Evolutionary conservation across 2,797 vertebrate genomes (phyloP).

Genomic region (Trachops cirrhosus): DNA sequence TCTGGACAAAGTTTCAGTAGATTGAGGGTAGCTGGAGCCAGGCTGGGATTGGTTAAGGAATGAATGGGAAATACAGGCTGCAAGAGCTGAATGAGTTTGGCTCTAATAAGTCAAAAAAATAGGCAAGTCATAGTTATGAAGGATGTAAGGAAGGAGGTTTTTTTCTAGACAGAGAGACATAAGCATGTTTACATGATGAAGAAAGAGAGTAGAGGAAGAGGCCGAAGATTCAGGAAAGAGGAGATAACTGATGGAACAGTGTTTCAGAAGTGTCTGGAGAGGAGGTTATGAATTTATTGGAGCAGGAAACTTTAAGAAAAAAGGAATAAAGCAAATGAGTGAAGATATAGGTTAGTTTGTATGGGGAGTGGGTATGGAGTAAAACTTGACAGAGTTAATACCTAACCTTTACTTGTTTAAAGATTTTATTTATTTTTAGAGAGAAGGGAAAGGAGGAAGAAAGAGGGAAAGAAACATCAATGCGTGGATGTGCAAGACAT

Average conservation of each 20-base stretch:
- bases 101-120: background rate
- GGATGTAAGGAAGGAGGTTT: background rate
- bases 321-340: background rate
- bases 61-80: background rate
- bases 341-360: background rate
- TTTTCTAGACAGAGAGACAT: background rate
- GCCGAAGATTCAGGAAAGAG: background rate
- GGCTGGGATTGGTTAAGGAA: background rate
- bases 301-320: background rate
- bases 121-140: background rate
- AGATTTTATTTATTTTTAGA: too few relatives aligned
- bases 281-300: background rate
- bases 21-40: background rate
- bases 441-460: too few relatives aligned
- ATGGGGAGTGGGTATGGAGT: background rate
- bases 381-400: background rate
- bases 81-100: background rate
- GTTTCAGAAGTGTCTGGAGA: background rate
- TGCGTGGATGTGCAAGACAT: too few relatives aligned
- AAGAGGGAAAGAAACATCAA: too few relatives aligned
- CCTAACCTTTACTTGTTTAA: background rate
- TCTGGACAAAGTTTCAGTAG: background rate
- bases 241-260: background rate
- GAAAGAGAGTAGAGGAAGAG: background rate
- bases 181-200: background rate